phyloP scores from a whole-genome alignment of 2,113 vertebrate genomes.

The Myxocyprinus asiaticus region DNA sequence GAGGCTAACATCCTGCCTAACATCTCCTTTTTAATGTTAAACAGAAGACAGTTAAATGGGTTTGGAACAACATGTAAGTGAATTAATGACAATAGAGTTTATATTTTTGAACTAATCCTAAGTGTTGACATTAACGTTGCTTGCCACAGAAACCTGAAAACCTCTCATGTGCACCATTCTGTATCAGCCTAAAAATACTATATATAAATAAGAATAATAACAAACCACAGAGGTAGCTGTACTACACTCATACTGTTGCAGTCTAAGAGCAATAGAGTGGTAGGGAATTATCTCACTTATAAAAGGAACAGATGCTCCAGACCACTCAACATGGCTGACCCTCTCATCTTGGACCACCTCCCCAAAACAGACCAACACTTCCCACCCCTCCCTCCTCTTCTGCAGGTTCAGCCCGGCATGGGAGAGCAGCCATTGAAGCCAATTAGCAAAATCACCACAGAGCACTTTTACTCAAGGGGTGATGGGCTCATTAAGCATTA shows the following conservation, averaged over 20 bases:
- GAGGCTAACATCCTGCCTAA: no score
- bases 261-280: not conserved
- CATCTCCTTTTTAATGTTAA: no score
- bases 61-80: no score
- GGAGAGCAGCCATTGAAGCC: slow-evolving; percentile 74
- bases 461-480: slow-evolving; percentile 69
- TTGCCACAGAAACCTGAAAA: not conserved
- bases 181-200: slow-evolving; percentile 13
- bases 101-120: no score
- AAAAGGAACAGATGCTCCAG: not conserved
- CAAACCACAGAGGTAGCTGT: not conserved
- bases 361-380: slow-evolving; percentile 41
- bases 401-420: slow-evolving; percentile 58
- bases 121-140: no score
- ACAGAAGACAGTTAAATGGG: no score
- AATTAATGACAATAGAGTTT: no score
- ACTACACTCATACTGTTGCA: not conserved
- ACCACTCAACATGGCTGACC: slow-evolving; percentile 13
- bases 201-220: slow-evolving; percentile 3
- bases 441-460: slow-evolving; percentile 85
- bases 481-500: slow-evolving; percentile 83
- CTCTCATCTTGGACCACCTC: slow-evolving; percentile 13
- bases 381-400: slow-evolving; percentile 49
- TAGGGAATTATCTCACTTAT: slow-evolving; percentile 4
- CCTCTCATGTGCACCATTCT: slow-evolving; percentile 13